phyloP scores from a whole-genome alignment of 2,113 vertebrate species.

The Rhinopomastus cyanomelas region DNA sequence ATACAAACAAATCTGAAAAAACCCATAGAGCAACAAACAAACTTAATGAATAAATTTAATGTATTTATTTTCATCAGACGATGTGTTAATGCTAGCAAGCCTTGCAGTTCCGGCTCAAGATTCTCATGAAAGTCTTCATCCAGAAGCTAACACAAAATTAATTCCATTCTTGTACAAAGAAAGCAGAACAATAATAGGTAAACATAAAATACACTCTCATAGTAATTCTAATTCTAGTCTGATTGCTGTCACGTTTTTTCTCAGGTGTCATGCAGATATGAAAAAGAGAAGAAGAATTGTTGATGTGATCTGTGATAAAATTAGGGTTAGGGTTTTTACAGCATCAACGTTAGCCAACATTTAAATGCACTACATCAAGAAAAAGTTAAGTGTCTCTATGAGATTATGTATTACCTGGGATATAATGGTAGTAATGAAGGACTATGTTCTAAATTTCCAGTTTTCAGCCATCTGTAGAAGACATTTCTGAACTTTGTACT shows the following conservation, averaged over 20 bases:
- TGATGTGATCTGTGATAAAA: neutral
- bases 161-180: neutral
- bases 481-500: neutral
- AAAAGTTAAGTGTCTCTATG: neutral
- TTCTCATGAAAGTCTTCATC: neutral
- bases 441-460: neutral
- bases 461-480: neutral
- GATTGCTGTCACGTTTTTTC: neutral
- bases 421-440: neutral
- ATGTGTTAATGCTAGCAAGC: neutral
- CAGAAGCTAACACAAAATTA: neutral
- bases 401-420: neutral
- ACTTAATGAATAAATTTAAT: neutral
- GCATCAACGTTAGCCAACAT: neutral
- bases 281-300: neutral
- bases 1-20: no score
- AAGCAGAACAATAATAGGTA: neutral
- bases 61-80: neutral
- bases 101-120: neutral
- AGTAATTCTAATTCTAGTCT: neutral
- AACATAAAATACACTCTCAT: neutral
- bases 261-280: neutral
- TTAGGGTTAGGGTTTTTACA: neutral
- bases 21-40: neutral
- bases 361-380: conserved; percentile 7